Evolutionary conservation across 2,888 invertebrate genomes (phyloP), one percentile per base, ranked within the genome.

Genomic region (Mechanitis mazaeus): DNA sequence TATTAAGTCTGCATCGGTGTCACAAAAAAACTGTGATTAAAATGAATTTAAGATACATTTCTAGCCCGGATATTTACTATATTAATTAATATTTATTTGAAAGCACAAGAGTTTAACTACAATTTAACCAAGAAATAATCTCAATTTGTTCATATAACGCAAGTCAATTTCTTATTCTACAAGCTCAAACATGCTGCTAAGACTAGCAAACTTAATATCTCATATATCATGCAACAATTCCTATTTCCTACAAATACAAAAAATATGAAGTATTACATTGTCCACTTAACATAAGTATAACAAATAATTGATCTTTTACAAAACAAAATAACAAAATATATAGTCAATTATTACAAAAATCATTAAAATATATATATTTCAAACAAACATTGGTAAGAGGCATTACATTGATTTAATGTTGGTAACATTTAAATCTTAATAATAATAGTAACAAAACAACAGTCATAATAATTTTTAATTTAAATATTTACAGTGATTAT

Each of bases 141-240:
- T 35, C 3, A 35, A 42, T 3, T 42, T 9, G 11, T 42, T 9
- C 7, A 42, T 9, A 9, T 11, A 9, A 11, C 42, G 42, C 7
- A 31, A 31, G 9, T 31, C n/a, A n/a, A n/a, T 50, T 31, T 50
- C 50, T 50, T 50, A 50, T 31, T 50, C 50, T 50, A 50, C 28
- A 50, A 50, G 50, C 50, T 50, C 50, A 50, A 50, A 50, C 50
- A 50, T 31, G 50, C 50, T 31, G 9, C 50, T 50, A 50, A 7
- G 31, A 50, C 50, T 50, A 50, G 31, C 5, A 6, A 50, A 28
- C 31, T 31, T 50, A 50, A 47, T 47, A 47, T 47, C n/a, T 3
- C n/a, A 11, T 47, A 3, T 31, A 3, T 50, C 7, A 31, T 50
- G 28, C 50, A 50, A 50, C 50, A 50, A 31, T 28, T 50, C 50